A percentile compares a stretch with the other conserved stretches of the same genome.
phyloP scores from a whole-genome alignment of 2,888 invertebrate genomes.

The Schrankia costaestrigalis region DNA sequence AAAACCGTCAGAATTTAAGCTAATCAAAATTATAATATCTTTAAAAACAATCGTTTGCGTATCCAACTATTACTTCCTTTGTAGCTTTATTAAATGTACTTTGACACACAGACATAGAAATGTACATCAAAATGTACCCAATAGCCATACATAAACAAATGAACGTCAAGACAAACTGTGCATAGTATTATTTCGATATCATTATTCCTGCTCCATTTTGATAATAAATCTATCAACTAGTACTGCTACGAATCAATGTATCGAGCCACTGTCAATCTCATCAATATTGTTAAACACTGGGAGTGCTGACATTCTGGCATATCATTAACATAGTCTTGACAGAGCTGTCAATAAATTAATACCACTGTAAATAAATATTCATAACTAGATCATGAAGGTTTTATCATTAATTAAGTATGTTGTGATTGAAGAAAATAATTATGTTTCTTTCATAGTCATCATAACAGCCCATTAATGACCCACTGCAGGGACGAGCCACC shows the following conservation, averaged over 20 bases:
- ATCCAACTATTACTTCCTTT: no score
- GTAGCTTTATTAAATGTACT: no score
- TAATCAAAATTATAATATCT: no score
- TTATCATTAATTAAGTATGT: slow-evolving; percentile 17
- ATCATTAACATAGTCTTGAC: slow-evolving; percentile 32
- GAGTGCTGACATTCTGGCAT: slow-evolving; percentile 30
- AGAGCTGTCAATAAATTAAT: slow-evolving; percentile 29
- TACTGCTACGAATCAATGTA: slow-evolving; percentile 9
- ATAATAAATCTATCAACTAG: slow-evolving; percentile 16
- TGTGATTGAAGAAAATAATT: no score
- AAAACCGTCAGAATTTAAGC: no score
- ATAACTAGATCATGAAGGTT: slow-evolving; percentile 11
- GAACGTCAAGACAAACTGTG: neutral
- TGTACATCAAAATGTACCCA: neutral
- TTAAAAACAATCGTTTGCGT: no score
- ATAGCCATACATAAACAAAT: neutral
- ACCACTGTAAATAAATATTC: slow-evolving; percentile 27
- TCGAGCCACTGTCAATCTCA: slow-evolving; percentile 28
- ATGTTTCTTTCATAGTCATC: neutral
- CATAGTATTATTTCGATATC: slow-evolving; percentile 1
- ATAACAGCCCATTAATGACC: no score
- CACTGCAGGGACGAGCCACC: no score
- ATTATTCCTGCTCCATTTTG: slow-evolving; percentile 8
- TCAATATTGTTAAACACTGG: slow-evolving; percentile 31
- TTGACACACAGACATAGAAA: no score